Percentiles rank a stretch among this genome's conserved stretches.
Conservation (phyloP, 2,113 vertebrate species). For the Mastomys natalensis region DNA sequence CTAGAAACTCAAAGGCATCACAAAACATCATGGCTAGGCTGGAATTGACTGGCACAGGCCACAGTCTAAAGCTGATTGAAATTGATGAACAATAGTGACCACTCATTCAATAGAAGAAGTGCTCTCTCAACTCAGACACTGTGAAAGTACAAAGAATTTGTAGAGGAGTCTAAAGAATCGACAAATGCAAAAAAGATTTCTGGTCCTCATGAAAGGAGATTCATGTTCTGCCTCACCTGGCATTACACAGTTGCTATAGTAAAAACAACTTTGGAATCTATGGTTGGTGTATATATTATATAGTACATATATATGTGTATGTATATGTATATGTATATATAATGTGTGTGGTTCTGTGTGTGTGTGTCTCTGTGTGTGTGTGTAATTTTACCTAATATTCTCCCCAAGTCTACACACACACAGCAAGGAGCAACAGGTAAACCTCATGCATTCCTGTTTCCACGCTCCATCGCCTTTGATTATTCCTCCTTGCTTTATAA, state of each 20-base stretch:
- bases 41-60: not conserved
- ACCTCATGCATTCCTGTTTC: not conserved
- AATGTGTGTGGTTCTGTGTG: not conserved
- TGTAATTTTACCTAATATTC: not conserved
- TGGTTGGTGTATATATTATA: fast-evolving
- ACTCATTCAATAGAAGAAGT: slow-evolving; percentile 49
- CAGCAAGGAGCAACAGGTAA: not conserved
- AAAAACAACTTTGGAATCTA: not conserved
- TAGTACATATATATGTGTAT: not conserved
- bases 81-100: not conserved
- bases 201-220: not conserved
- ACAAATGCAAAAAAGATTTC: slow-evolving; percentile 20
- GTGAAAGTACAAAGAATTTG: slow-evolving; percentile 38
- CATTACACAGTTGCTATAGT: not conserved
- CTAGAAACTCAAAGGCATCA: not conserved
- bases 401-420: not conserved
- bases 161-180: slow-evolving; percentile 7
- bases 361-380: too few relatives aligned
- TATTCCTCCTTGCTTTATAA: not conserved
- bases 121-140: slow-evolving; percentile 17
- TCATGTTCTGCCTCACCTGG: not conserved
- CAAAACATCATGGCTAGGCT: not conserved
- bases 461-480: not conserved
- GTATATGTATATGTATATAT: too few relatives aligned
- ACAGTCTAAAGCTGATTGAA: slow-evolving; percentile 37